A percentile compares a stretch with the other conserved stretches of the same genome.
Conservation (phyloP, 2,888 invertebrate species). For the Lymantria monacha region DNA sequence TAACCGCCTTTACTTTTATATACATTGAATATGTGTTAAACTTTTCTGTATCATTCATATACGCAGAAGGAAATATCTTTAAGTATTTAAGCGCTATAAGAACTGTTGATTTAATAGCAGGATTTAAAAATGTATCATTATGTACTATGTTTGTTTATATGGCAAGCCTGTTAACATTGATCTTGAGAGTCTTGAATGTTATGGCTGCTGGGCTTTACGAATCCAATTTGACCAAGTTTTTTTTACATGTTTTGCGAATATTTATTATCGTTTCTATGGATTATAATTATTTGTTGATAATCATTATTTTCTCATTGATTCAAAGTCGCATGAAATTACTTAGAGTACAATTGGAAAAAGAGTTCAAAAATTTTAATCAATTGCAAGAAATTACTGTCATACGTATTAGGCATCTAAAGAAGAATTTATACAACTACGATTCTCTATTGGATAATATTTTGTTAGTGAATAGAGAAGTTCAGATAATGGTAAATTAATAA, state of each 20-base stretch:
- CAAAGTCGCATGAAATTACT: constrained; percentile 1
- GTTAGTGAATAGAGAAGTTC: neutral
- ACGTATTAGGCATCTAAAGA: constrained; percentile 1
- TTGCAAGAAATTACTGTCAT: neutral
- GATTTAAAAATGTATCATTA: constrained; percentile 1
- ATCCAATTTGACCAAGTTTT: neutral
- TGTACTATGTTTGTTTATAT: neutral
- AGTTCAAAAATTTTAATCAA: neutral
- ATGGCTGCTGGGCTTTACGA: neutral
- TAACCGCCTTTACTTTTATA: neutral
- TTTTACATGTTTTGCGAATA: neutral
- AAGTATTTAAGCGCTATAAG: neutral
- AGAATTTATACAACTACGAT: constrained; percentile 4
- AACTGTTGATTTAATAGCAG: constrained; percentile 1
- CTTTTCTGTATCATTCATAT: neutral
- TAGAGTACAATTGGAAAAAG: neutral
- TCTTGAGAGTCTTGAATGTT: neutral
- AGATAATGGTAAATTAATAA: constrained; percentile 4
- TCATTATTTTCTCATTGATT: constrained; percentile 4
- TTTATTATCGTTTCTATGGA: neutral
- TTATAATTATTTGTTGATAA: neutral
- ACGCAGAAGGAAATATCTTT: neutral
- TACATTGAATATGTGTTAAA: neutral
- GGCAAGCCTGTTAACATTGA: neutral
- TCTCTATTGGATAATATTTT: constrained; percentile 7